These are phyloP conservation scores for Eulemur rubriventer DNA, from an alignment of 2,797 vertebrate genomes.

Conservation along the genomic window DNA sequence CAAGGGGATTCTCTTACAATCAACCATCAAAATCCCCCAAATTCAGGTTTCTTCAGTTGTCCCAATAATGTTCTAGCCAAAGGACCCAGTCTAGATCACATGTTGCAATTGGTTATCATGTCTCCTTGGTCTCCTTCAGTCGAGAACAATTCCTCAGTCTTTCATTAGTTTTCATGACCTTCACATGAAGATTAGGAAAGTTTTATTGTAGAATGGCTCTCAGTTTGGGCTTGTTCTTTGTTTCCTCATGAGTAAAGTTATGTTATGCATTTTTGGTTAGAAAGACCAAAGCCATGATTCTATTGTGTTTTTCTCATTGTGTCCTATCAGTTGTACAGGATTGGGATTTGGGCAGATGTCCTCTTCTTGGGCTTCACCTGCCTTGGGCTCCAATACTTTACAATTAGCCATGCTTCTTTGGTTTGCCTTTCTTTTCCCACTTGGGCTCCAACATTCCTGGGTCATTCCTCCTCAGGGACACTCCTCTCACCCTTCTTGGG, in stretches of 20 bases:
- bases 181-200: neutral
- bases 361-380: neutral
- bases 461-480: neutral
- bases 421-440: neutral
- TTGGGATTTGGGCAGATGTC: neutral
- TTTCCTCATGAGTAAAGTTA: neutral
- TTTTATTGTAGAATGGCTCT: conserved; percentile 9
- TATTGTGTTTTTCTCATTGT: neutral
- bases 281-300: neutral
- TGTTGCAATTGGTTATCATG: neutral
- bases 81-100: neutral
- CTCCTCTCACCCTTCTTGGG: neutral
- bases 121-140: neutral
- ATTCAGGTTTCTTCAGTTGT: neutral
- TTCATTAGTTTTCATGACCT: neutral
- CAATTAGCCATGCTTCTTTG: neutral
- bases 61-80: neutral
- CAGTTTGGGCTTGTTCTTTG: neutral
- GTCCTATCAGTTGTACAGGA: neutral
- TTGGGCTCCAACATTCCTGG: too few species aligned
- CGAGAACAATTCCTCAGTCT: neutral
- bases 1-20: neutral
- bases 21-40: neutral
- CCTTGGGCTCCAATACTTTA: neutral
- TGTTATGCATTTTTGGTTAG: neutral